Base-by-base conservation (phyloP, 1,140 invertebrate species). In the Zaprionus kolodkinae region DNA sequence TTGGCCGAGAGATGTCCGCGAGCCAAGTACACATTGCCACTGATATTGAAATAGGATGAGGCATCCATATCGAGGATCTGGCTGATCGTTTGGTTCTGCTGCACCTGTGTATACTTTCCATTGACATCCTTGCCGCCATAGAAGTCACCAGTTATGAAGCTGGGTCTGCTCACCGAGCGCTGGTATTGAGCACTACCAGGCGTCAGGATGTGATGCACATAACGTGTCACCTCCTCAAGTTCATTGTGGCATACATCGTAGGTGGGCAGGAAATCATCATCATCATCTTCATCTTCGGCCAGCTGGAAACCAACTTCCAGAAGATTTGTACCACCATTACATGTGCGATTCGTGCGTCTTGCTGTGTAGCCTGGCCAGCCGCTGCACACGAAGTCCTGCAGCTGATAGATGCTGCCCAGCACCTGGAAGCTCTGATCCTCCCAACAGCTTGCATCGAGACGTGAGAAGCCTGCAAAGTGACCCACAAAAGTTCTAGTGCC, bases 1-100 rank as follows among this genome's bases (percentile, higher is more conserved):
- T 95, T 95, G 9, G 96, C 95, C 0, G 94, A 92, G 9, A 96
- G 91, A 82, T 96, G 96, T 9, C 95, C 95, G 25, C 95, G 93
- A 0, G 95, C 93, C 65, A 96, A 79, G 79, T 92, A 95, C 9
- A 91, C 79, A 64, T 91, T 71, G 9, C 45, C 62, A 15, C 72
- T 75, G 6, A 64, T 80, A 60, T 92, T 65, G 63, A 92, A 92
- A 52, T 85, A 92, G 2, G 74, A 72, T 9, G 91, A 89, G 11
- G 82, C 81, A 65, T 91, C 85, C 78, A 79, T 78, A 64, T 79
- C 89, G 6, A 94, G 71, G 9, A 93, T 92, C 3, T 63, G 43
- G 0, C 70, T 67, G 1, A 94, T 38, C 0, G 87, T 92, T 1
- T 62, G 15, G 2, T 92, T 68, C 56, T 94, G 93, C 11, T 70